phyloP scores from a whole-genome alignment of 2,113 vertebrate genomes.

The Vanacampus margaritifer region DNA sequence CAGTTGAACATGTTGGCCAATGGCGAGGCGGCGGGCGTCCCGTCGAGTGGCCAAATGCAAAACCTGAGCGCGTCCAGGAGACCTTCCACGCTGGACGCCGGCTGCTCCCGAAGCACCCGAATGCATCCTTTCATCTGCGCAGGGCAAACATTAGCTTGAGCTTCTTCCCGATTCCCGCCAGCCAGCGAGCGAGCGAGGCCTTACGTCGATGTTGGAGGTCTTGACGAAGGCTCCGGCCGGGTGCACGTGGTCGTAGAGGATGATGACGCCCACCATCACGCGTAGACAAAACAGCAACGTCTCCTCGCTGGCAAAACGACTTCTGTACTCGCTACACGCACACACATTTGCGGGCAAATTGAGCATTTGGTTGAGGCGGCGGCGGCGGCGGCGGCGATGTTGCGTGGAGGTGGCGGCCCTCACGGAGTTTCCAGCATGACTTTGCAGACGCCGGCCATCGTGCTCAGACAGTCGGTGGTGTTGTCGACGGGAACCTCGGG shows the following conservation, averaged over 20 bases:
- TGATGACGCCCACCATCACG: conserved; percentile 65
- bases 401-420: conserved; percentile 33
- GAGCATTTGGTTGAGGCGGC: background rate
- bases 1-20: background rate
- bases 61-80: conserved; percentile 64
- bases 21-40: rapidly evolving
- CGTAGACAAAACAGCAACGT: conserved; percentile 61
- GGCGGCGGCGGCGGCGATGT: background rate
- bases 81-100: conserved; percentile 60
- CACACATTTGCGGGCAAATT: conserved; percentile 18
- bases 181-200: background rate
- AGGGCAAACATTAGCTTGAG: background rate
- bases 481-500: conserved; percentile 51
- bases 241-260: conserved; percentile 65
- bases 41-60: background rate
- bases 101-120: conserved; percentile 60
- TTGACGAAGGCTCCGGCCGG: conserved; percentile 60
- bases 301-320: conserved; percentile 58
- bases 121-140: conserved; percentile 64
- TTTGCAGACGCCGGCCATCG: conserved; percentile 63
- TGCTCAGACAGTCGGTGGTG: conserved; percentile 60
- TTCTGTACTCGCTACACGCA: conserved; percentile 54
- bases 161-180: background rate
- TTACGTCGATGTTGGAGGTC: conserved; percentile 59
- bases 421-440: conserved; percentile 66